Percentiles rank a stretch among this genome's conserved stretches.
phyloP scores from a whole-genome alignment of 2,888 invertebrate genomes.

The Ischnura elegans region DNA sequence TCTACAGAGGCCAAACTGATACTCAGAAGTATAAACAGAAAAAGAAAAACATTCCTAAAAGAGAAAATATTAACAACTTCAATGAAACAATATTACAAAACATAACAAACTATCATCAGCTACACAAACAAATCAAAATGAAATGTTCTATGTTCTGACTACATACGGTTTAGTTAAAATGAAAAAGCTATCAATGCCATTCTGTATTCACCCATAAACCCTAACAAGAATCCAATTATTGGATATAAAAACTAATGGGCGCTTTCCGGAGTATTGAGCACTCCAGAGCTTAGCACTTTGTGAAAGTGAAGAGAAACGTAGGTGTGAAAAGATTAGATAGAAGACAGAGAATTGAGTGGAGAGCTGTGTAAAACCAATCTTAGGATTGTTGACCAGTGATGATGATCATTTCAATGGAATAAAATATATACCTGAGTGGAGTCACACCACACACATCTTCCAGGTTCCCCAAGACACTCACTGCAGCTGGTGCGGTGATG shows the following conservation, averaged over 20 bases:
- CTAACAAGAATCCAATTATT: too few species aligned
- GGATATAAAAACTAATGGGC: too few species aligned
- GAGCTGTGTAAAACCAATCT: too few species aligned
- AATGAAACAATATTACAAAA: background rate
- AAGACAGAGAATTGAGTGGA: too few species aligned
- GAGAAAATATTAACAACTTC: background rate
- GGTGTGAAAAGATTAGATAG: too few species aligned
- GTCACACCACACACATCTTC: slow-evolving; percentile 97
- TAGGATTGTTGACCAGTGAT: too few species aligned
- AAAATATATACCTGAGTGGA: slow-evolving; percentile 81
- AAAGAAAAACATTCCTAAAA: slow-evolving; percentile 93
- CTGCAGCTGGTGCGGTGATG: slow-evolving; percentile 88
- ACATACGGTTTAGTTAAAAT: too few species aligned
- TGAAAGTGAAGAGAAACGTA: too few species aligned
- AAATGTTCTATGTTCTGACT: background rate
- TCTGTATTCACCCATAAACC: too few species aligned
- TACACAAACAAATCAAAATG: background rate
- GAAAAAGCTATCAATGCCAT: too few species aligned
- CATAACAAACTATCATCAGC: background rate
- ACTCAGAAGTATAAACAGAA: slow-evolving; percentile 96
- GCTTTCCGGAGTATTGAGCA: too few species aligned
- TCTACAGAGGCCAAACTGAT: slow-evolving; percentile 94
- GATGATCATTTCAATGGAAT: background rate
- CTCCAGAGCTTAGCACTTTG: too few species aligned
- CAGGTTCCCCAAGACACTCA: slow-evolving; percentile 90